Conservation (phyloP, 2,888 invertebrate species). For the Griposia aprilina region DNA sequence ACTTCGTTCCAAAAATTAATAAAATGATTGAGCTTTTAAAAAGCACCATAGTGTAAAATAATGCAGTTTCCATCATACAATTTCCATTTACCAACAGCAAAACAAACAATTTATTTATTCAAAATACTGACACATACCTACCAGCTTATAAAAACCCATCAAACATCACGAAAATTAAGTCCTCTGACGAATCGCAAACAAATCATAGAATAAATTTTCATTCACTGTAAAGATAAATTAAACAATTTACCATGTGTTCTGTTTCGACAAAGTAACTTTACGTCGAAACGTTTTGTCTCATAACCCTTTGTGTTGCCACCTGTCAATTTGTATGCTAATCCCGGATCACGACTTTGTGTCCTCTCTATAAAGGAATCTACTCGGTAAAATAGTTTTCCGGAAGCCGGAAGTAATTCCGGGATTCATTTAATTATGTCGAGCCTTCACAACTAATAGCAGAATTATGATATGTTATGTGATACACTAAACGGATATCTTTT, state of each 20-base stretch:
- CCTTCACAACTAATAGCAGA: not conserved
- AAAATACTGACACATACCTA: not conserved
- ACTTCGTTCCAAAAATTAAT: too few relatives aligned
- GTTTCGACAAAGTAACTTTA: conserved; percentile 2
- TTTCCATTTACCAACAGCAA: not conserved
- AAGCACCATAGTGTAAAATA: too few relatives aligned
- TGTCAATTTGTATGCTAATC: conserved; percentile 30
- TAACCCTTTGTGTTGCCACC: conserved; percentile 16
- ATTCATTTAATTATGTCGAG: conserved; percentile 20
- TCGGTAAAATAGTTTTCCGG: conserved; percentile 3
- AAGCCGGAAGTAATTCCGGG: not conserved
- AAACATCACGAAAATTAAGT: not conserved
- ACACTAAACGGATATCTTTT: not conserved
- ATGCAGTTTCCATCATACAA: not conserved
- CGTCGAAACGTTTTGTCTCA: not conserved
- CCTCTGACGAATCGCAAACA: not conserved
- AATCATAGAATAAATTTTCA: conserved; percentile 1
- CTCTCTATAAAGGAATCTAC: not conserved
- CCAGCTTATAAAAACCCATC: not conserved
- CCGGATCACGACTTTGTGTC: not conserved
- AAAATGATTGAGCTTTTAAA: too few relatives aligned
- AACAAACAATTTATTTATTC: not conserved
- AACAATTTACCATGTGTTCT: not conserved
- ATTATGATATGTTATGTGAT: not conserved
- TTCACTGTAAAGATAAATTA: conserved; percentile 1